Percentiles rank a stretch among this genome's conserved stretches.
Evolutionary conservation across 1,140 invertebrate genomes (phyloP).

Genomic region (Drusus annulatus): DNA sequence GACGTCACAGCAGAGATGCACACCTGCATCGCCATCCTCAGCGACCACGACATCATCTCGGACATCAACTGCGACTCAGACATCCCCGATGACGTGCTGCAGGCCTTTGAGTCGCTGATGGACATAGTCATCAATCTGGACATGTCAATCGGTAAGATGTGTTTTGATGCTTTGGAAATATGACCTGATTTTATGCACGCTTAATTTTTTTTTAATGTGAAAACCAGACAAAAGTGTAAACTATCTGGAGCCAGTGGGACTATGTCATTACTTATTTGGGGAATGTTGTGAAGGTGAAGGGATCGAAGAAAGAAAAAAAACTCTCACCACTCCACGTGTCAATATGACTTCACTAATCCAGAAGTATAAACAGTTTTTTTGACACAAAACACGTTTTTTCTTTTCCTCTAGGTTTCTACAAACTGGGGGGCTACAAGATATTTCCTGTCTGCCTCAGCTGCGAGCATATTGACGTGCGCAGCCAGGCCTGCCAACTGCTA

Average conservation of each 20-base stretch:
- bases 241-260: no score
- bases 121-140: slow-evolving; percentile 81
- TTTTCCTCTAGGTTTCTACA: slow-evolving; percentile 79
- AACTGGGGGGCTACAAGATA: slow-evolving; percentile 83
- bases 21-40: slow-evolving; percentile 74
- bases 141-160: slow-evolving; percentile 76
- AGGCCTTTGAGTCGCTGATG: slow-evolving; percentile 75
- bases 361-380: no score
- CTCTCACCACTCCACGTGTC: no score
- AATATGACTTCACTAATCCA: no score
- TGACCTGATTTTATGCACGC: no score
- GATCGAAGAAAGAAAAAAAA: no score
- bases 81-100: slow-evolving; percentile 71
- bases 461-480: slow-evolving; percentile 74
- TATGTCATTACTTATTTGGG: no score
- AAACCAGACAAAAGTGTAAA: no score
- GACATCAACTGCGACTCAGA: slow-evolving; percentile 67
- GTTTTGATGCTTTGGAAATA: no score
- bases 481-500: slow-evolving; percentile 77
- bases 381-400: slow-evolving; percentile 40
- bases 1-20: slow-evolving; percentile 77
- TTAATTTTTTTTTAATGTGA: no score
- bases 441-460: slow-evolving; percentile 78
- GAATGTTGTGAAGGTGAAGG: no score
- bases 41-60: slow-evolving; percentile 67